Evolutionary conservation across 2,797 vertebrate species (phyloP).

Genomic region (Sternarchorhynchus goeldii): DNA sequence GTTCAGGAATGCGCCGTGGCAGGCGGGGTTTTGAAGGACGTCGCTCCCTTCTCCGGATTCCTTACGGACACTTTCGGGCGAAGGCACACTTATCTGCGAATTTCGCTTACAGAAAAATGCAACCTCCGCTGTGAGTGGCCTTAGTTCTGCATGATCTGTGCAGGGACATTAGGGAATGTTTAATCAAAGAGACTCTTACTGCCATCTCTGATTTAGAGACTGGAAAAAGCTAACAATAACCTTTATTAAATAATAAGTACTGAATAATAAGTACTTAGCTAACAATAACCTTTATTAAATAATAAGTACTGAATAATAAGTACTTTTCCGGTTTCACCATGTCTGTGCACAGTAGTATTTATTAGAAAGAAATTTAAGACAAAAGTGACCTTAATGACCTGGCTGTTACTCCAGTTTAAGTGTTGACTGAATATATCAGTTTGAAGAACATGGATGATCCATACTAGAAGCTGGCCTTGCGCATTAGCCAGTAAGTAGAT

Average conservation of each 20-base stretch:
- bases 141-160: neutral
- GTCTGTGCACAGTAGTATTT: too few relatives aligned
- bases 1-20: constrained; percentile 67
- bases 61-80: constrained; percentile 89
- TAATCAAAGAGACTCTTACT: neutral
- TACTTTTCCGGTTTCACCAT: too few relatives aligned
- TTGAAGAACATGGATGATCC: neutral
- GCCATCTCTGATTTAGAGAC: neutral
- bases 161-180: neutral
- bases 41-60: constrained; percentile 85
- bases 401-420: too few relatives aligned
- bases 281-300: too few relatives aligned
- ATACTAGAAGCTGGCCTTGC: neutral
- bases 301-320: too few relatives aligned
- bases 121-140: constrained; percentile 94
- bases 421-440: too few relatives aligned
- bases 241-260: too few relatives aligned
- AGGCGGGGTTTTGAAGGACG: constrained; percentile 60
- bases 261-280: too few relatives aligned
- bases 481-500: too few relatives aligned
- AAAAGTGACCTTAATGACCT: too few relatives aligned
- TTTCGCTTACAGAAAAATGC: constrained; percentile 96
- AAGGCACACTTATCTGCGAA: constrained; percentile 90
- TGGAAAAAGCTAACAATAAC: neutral
- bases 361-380: too few relatives aligned